Evolutionary conservation across 2,113 vertebrate genomes (phyloP).

Genomic region (Gnathonemus longibarbis): DNA sequence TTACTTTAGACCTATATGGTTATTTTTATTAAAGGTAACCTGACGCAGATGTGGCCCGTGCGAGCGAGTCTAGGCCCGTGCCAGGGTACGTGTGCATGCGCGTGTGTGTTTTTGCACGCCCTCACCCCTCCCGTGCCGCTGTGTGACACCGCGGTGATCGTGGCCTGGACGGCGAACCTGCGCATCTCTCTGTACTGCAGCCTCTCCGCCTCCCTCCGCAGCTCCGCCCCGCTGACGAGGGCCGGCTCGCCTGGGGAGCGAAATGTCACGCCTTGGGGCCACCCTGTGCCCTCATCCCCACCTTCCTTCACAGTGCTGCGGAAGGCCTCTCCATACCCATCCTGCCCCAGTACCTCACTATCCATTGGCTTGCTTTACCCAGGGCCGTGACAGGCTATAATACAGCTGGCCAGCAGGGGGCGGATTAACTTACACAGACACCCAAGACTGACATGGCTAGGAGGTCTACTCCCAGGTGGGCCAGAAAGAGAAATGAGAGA

Average conservation of each 20-base stretch:
- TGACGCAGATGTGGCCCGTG: neutral
- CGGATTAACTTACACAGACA: neutral
- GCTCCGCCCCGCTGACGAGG: conserved; percentile 53
- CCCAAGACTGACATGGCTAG: neutral
- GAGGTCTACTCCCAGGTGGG: neutral
- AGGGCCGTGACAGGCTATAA: neutral
- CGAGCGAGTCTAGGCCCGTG: neutral
- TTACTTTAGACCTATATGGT: neutral
- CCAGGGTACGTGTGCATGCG: neutral
- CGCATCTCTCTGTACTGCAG: conserved; percentile 58
- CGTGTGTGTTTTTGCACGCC: neutral
- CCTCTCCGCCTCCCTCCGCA: conserved; percentile 45
- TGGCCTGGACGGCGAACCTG: conserved; percentile 57
- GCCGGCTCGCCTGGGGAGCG: conserved; percentile 42
- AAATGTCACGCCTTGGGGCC: neutral
- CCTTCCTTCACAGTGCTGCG: neutral
- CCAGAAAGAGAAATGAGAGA: neutral
- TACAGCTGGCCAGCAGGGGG: neutral
- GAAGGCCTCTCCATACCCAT: neutral
- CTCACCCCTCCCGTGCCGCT: conserved; percentile 44
- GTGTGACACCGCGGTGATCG: conserved; percentile 47
- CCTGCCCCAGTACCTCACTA: neutral
- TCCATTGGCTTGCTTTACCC: neutral
- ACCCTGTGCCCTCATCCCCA: neutral
- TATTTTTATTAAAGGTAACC: neutral